Evolutionary conservation across 64 coral and sea anemone species (phyloP).

Genomic region (Acropora tenuis): DNA sequence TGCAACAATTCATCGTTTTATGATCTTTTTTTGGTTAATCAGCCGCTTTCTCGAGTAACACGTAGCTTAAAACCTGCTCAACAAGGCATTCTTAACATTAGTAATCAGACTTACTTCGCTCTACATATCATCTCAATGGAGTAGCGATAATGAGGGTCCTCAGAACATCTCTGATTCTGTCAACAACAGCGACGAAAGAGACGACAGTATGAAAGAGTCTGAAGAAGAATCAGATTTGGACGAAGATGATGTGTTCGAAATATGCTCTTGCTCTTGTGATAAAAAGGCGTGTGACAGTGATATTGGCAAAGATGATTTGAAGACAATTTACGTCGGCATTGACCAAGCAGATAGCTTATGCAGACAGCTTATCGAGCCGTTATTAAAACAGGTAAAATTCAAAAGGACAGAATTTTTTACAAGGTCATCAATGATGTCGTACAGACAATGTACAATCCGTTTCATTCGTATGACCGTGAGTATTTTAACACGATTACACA

Average conservation of each 20-base stretch:
- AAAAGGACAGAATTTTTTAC: slow-evolving; percentile 65
- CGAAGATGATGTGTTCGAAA: slow-evolving; percentile 41
- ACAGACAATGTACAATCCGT: slow-evolving; percentile 8
- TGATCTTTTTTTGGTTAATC: too few species aligned
- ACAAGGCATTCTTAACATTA: slow-evolving; percentile 7
- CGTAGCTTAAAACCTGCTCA: too few species aligned
- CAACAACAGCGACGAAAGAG: slow-evolving; percentile 56
- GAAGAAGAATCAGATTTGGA: slow-evolving; percentile 58
- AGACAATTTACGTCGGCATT: slow-evolving; percentile 61
- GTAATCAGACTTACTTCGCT: slow-evolving; percentile 58
- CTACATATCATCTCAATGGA: slow-evolving; percentile 34
- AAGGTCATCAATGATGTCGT: slow-evolving; percentile 52
- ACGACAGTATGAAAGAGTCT: slow-evolving; percentile 48
- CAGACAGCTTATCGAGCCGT: slow-evolving; percentile 58
- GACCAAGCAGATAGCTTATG: slow-evolving; percentile 56
- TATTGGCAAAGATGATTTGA: slow-evolving; percentile 69
- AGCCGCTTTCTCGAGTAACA: too few species aligned
- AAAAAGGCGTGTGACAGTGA: slow-evolving; percentile 46
- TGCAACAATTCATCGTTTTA: neutral
- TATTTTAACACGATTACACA: slow-evolving; percentile 39
- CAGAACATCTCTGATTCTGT: slow-evolving; percentile 43
- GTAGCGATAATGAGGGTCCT: slow-evolving; percentile 33
- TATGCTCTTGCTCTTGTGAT: slow-evolving; percentile 50
- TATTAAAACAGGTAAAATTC: slow-evolving; percentile 61
- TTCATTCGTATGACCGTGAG: slow-evolving; percentile 37